Base-by-base conservation (phyloP, 2,888 invertebrate genomes). In the Coelogynopora nodosa region DNA sequence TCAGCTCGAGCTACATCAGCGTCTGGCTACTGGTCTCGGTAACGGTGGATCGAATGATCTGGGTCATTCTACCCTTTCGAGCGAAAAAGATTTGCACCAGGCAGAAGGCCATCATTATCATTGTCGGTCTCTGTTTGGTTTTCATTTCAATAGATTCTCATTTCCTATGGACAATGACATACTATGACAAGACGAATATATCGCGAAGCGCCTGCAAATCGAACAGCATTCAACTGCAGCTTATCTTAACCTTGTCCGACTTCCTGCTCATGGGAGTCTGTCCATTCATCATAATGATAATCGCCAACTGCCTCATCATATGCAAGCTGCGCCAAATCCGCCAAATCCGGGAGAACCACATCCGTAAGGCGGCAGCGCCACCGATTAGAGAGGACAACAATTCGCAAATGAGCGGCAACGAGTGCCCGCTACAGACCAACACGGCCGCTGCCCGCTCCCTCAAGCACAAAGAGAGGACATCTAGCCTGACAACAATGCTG, bases 41-140 rank as follows among this genome's bases (percentile, higher is more conserved):
- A 1, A 82, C 86, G 13, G 31, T 84, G 27, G 86, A 86, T 26
- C 81, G 86, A 31, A 82, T 82, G 67, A 86, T 86, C 26, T 86
- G 86, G 86, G 86, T 86, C 5, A 27, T 86, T 30, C 81, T 86
- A 28, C 86, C 86, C 10, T 86, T 86, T 28, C 29, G 84, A 30
- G 86, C 86, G n/a, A 86, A 82, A 27, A 30, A 31, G 82, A 86
- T 86, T 18, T 86, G 86, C 27, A 31, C 82, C 5, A 1, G 81
- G 31, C 31, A 27, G 0, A 86, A 85, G n/a, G 82, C 82, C 28
- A 85, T 84, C 30, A 86, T 84, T 1, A 82, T 30, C n/a, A 82
- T 84, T 31, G 31, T 31, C 31, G 2, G 23, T 5, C 30, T 86
- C 13, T 31, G 30, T 49, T 23, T 67, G n/a, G 30, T 67, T 1